A percentile compares a stretch with the other conserved stretches of the same genome.
phyloP scores from a whole-genome alignment of 2,888 invertebrate species.

The Oscheius sp. region DNA sequence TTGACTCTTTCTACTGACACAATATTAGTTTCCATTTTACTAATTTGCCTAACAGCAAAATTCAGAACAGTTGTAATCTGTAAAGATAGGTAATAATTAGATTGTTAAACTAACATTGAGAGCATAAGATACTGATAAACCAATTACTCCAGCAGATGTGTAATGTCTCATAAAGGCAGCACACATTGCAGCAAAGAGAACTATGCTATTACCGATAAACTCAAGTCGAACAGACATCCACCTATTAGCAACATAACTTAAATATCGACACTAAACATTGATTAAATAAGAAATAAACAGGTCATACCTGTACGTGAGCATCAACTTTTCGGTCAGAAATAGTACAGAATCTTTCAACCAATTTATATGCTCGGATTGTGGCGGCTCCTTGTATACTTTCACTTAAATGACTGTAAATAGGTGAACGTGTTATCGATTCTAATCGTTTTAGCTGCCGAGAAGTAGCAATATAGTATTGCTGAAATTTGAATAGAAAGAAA shows the following conservation, averaged over 20 bases:
- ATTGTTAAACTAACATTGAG: conserved; percentile 54
- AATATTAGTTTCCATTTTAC: conserved; percentile 95
- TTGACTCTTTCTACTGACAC: conserved; percentile 87
- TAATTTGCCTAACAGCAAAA: conserved; percentile 94
- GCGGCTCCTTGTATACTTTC: conserved; percentile 68
- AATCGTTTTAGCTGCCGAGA: conserved; percentile 80
- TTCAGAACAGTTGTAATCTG: conserved; percentile 93
- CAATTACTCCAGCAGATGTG: conserved; percentile 74
- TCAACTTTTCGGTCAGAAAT: conserved; percentile 68
- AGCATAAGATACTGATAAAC: conserved; percentile 75
- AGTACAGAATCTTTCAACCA: conserved; percentile 60
- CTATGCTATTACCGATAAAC: conserved; percentile 93
- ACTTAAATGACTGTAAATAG: conserved; percentile 69
- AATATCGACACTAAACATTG: conserved; percentile 58
- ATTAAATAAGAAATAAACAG: not conserved
- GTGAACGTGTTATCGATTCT: conserved; percentile 70
- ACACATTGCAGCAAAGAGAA: conserved; percentile 91
- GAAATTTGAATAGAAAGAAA: conserved; percentile 39
- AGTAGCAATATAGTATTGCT: conserved; percentile 92
- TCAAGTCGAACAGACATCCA: conserved; percentile 95
- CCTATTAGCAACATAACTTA: conserved; percentile 69
- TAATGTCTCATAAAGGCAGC: conserved; percentile 79
- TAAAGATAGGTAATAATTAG: not conserved
- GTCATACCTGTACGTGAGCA: conserved; percentile 62
- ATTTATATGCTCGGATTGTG: conserved; percentile 66